Percentiles rank a stretch among this genome's conserved stretches.
phyloP scores from a whole-genome alignment of 2,888 invertebrate genomes.

The Empis livida region DNA sequence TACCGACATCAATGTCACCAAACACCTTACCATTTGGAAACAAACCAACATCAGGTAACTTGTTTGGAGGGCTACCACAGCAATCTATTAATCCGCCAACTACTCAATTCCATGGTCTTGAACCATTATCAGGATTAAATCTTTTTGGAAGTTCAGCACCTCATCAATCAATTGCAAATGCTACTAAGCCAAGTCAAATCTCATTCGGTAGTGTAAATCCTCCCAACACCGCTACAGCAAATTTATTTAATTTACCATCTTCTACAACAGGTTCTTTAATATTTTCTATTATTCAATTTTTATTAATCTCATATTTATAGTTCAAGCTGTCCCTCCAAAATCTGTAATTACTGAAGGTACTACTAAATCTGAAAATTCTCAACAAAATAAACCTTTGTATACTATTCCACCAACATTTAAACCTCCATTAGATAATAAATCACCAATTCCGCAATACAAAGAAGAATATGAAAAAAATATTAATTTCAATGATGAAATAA shows the following conservation, averaged over 20 bases:
- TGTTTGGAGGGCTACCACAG: no score
- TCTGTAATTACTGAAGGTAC: no score
- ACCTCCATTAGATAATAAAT: slow-evolving; percentile 12
- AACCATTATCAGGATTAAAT: no score
- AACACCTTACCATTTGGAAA: background rate
- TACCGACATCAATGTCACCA: background rate
- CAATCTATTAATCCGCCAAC: background rate
- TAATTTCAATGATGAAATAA: slow-evolving; percentile 1
- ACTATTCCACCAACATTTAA: slow-evolving; percentile 26
- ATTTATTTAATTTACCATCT: no score
- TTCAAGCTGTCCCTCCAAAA: no score
- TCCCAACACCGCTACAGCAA: no score
- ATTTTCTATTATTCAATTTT: no score
- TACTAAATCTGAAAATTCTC: slow-evolving; percentile 5
- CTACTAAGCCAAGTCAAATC: background rate
- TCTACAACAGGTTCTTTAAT: no score
- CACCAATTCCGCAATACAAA: no score
- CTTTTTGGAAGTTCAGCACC: no score
- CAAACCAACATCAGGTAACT: background rate
- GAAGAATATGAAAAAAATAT: background rate
- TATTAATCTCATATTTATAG: no score
- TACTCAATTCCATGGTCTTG: background rate
- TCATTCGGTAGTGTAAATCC: no score
- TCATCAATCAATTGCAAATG: background rate
- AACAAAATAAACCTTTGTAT: slow-evolving; percentile 22